Base-by-base conservation (phyloP, 2,888 invertebrate genomes). In the Perdita meconis region DNA sequence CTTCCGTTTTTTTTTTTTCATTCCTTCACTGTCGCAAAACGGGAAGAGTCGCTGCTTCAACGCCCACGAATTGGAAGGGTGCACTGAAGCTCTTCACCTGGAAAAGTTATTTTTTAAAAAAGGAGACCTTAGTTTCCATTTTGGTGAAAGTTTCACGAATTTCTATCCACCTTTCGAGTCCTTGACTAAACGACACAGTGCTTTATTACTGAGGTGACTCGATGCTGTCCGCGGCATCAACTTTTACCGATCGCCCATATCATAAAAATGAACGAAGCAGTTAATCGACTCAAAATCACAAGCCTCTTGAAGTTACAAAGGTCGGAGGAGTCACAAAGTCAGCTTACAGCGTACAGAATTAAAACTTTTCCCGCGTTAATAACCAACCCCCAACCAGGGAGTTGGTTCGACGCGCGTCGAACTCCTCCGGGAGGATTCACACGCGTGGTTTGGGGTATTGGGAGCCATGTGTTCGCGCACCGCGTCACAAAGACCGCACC, bases 371-470 rank as follows among this genome's bases (percentile, higher is more conserved):
- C 3, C 6, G 5, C 36, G 24, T 24, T 34, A 30, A 65, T 44
- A 22, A 30, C 40, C 55, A 44, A 10, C 24, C 34, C 6, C n/a
- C 2, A 3, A 63, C 64, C 24, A 53, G 57, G 40, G 82, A 80
- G 80, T 82, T 80, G 82, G 82, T 82, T 77, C 77, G 82, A 84
- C 81, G 73, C 67, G 75, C 68, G 70, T 73, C 68, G 73, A 73
- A 81, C 83, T 76, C 75, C 81, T 59, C 36, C 51, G 24, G 51
- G 61, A 51, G 80, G 70, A 73, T 82, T 82, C 82, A 71, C 77
- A 80, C 77, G 70, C 69, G 82, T 36, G 38, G 51, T 59, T 61
- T 47, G 56, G 26, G 26, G 34, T 2, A 47, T 22, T 3, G 47
- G n/a, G 22, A 47, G 72, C 38, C 70, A 70, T 51, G 44, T 61